Base-by-base conservation (phyloP, 2,113 vertebrate genomes). In the Regulus satrapa region DNA sequence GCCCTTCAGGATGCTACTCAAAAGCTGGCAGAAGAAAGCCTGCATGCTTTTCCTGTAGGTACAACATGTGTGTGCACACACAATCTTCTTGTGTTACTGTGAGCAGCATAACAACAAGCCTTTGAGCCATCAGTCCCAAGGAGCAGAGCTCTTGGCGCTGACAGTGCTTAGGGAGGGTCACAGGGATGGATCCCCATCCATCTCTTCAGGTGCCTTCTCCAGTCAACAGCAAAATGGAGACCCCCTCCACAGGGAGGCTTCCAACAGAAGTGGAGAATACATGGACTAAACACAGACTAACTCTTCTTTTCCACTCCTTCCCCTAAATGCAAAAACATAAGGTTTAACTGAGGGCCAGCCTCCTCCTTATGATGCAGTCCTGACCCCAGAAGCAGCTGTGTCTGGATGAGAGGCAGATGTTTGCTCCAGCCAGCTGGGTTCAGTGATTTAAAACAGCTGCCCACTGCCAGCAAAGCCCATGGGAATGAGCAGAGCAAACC, bases 101-200 rank as follows among this genome's bases (percentile, higher is more conserved):
- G 15, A 73, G 3, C 18, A 81, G 77, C 20, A 17, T 18, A 67
- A 68, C 43, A 58, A 5, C 11, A 17, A 63, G 18, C 7, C 26
- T 63, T 36, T 34, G 24, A 69, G 40, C 5, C 55, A 51, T 26
- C 64, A 32, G 12, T 41, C 40, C 2, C 0, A 32, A 64, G 56
- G 36, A 36, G 32, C 16, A 59, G 34, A 67, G 34, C 49, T 80
- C 19, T 12, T 92, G 45, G 23, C 26, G 26, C 81, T 56, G 34
- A 15, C 41, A 19, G 7, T 31, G 28, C 38, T 43, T 31, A 14
- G 25, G 21, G 36, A 74, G 36, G 24, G 18, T 24, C 28, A 26
- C 0, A 23, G 9, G 18, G 12, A 14, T 14, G 41, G 14, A 54
- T n/a, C 12, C 31, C 21, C 4, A 4, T 59, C 18, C 9, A 12